A percentile compares a stretch with the other conserved stretches of the same genome.
Conservation (phyloP, 2,888 invertebrate species). For the Drosophila anceps region DNA sequence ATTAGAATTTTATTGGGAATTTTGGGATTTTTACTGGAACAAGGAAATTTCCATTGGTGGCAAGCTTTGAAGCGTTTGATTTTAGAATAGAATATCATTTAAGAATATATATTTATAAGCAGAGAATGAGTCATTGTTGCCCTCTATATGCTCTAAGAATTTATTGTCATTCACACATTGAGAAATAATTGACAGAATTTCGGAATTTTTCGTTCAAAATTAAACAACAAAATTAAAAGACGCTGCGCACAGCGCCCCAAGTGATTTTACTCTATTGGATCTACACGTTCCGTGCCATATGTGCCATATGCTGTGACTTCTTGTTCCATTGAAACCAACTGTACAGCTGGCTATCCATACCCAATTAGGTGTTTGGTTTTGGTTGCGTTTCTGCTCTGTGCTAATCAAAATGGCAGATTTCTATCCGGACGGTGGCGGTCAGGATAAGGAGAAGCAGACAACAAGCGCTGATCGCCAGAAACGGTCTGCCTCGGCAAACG, state of each 20-base stretch:
- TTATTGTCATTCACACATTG: slow-evolving; percentile 18
- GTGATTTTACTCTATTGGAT: slow-evolving; percentile 1
- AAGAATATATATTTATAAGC: no score
- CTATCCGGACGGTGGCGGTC: not conserved
- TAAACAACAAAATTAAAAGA: slow-evolving; percentile 21
- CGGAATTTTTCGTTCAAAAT: slow-evolving; percentile 31
- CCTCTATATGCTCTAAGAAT: not conserved
- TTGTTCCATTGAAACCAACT: not conserved
- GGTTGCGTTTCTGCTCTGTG: not conserved
- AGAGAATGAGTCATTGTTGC: not conserved
- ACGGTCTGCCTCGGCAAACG: not conserved
- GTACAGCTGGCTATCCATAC: not conserved
- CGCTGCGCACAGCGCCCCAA: not conserved
- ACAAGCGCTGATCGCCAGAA: not conserved
- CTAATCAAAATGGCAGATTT: slow-evolving; percentile 2
- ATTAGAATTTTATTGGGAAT: not conserved
- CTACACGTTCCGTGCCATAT: no score
- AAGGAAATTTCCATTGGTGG: slow-evolving; percentile 3
- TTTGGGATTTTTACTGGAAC: not conserved
- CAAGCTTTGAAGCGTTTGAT: not conserved
- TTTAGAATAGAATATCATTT: no score
- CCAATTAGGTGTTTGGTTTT: not conserved
- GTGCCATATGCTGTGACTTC: not conserved
- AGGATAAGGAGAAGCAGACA: not conserved
- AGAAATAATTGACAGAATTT: slow-evolving; percentile 18